Conservation (phyloP, 2,113 vertebrate species). For the Rallus limicola region DNA sequence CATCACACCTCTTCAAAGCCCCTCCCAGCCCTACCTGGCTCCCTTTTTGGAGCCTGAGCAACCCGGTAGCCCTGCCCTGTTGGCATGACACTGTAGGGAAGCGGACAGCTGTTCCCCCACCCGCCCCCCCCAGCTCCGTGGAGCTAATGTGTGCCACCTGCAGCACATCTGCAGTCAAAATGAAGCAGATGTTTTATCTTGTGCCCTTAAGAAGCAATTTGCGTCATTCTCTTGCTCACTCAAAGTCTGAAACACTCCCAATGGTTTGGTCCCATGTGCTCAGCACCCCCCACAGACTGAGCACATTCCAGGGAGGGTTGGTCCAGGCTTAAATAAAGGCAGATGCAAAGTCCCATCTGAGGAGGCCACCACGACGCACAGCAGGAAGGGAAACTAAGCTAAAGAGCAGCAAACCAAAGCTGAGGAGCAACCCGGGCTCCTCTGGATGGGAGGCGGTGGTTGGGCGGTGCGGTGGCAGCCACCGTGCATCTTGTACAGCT, state of each 20-base stretch:
- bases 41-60: background rate
- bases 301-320: fast-evolving
- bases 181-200: background rate
- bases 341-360: background rate
- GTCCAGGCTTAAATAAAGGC: slow-evolving; percentile 26
- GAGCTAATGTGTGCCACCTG: background rate
- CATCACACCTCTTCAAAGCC: fast-evolving
- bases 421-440: background rate
- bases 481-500: slow-evolving; percentile 13
- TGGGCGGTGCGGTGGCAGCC: background rate
- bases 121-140: fast-evolving
- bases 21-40: background rate
- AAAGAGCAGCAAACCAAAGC: background rate
- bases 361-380: background rate
- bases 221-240: background rate
- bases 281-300: background rate
- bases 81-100: background rate
- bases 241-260: background rate
- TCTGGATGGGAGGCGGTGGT: background rate
- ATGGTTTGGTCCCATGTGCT: background rate
- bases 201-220: background rate
- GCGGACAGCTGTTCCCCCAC: fast-evolving
- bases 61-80: background rate
- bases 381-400: background rate
- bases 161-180: slow-evolving; percentile 4